Evolutionary conservation across 2,888 invertebrate species (phyloP), one percentile per base, ranked within the genome.

Genomic region (Elgonia sp.): DNA sequence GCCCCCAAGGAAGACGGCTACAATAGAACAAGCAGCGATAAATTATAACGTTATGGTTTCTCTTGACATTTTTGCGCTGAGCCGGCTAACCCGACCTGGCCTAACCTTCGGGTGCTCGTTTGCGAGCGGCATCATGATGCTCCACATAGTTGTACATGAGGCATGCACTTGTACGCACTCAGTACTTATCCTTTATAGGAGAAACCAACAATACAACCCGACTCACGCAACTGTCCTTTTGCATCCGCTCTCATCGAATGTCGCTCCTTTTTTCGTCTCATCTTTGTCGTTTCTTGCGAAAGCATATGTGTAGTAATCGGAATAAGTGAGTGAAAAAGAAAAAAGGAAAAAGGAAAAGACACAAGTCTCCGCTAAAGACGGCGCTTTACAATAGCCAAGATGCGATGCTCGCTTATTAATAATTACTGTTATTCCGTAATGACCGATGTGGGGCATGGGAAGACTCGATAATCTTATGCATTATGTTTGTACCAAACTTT

Each of bases 351-450:
- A 86, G 83, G 80, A 77, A 86, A 83, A 87, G 73, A 73, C 77
- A 75, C 60, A 83, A 46, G 81, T 84, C 84, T 72, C 55, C 65
- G 77, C 75, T 76, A 90, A 88, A 87, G 81, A 89, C 89, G 87
- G 82, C 90, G 91, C 89, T 89, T 89, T 75, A 93, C 93, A 93
- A 93, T 92, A 90, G 91, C 90, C 88, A 89, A 89, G 88, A 91
- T 91, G 91, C 90, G 91, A 90, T 90, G 89, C 92, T 92, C 92
- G 92, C 91, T 92, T 93, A 93, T 93, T 93, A 93, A 93, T 94
- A 94, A 94, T 94, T 94, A 94, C 94, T 94, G 94, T 94, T 94
- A 94, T 94, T 92, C 92, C 89, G 91, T 94, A 94, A 94, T 94
- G 93, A 94, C 93, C 93, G 93, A 94, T 94, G 92, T 93, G 91